phyloP scores from a whole-genome alignment of 2,113 vertebrate genomes.

The Calonectris borealis region DNA sequence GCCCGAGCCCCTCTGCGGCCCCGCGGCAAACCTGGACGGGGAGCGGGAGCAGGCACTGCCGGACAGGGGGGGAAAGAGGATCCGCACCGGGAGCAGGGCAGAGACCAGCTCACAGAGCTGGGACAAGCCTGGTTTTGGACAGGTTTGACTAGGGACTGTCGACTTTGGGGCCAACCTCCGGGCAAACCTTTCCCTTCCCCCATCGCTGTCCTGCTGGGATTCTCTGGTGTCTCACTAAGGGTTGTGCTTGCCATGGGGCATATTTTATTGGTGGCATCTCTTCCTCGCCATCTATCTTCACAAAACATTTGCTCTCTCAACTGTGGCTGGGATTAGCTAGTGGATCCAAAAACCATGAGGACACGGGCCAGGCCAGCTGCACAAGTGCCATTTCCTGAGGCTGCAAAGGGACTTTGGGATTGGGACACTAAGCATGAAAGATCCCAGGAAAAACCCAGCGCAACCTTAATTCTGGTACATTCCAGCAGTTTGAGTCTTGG shows the following conservation, averaged over 20 bases:
- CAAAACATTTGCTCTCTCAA: background rate
- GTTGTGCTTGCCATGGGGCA: background rate
- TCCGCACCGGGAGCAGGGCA: background rate
- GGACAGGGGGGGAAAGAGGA: background rate
- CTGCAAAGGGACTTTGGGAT: background rate
- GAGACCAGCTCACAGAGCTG: background rate
- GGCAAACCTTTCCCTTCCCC: background rate
- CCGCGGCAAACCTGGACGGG: fast-evolving
- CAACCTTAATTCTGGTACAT: background rate
- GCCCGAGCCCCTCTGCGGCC: background rate
- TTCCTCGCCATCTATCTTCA: background rate
- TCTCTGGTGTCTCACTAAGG: background rate
- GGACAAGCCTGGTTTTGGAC: background rate
- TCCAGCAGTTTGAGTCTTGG: background rate
- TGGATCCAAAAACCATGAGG: background rate
- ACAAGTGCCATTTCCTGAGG: background rate
- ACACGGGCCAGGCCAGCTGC: background rate
- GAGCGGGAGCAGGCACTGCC: fast-evolving
- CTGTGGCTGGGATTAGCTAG: background rate
- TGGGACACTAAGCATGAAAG: background rate
- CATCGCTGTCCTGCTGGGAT: background rate
- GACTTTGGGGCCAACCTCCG: fast-evolving
- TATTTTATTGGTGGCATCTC: background rate
- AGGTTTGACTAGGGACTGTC: background rate
- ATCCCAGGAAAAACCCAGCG: background rate